phyloP scores from a whole-genome alignment of 2,888 invertebrate genomes.

The Euplexia lucipara region DNA sequence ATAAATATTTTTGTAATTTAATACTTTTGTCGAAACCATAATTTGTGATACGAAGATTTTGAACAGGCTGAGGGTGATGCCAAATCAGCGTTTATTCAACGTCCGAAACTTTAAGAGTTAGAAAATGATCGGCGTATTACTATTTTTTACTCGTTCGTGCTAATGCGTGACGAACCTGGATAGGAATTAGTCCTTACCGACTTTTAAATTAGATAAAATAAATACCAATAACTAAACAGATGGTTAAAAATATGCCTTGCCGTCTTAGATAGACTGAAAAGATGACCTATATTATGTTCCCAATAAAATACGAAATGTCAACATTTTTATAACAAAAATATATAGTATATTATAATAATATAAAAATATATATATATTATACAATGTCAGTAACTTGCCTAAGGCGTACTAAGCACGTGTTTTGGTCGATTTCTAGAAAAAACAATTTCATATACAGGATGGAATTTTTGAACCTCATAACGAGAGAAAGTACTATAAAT shows the following conservation, averaged over 20 bases:
- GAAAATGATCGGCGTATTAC: not conserved
- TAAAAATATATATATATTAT: constrained; percentile 4
- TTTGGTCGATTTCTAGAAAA: too few relatives aligned
- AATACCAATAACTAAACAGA: not conserved
- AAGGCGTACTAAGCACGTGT: too few relatives aligned
- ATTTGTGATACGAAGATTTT: constrained; percentile 11
- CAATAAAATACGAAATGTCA: constrained; percentile 14
- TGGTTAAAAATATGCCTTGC: constrained; percentile 15
- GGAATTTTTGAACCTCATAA: too few relatives aligned
- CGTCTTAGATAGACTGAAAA: constrained; percentile 50
- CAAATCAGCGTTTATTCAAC: not conserved
- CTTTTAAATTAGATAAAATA: constrained; percentile 3
- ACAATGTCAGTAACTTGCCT: constrained; percentile 19
- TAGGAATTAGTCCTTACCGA: not conserved
- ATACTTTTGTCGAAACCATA: constrained; percentile 17
- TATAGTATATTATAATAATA: too few relatives aligned
- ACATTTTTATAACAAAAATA: constrained; percentile 22
- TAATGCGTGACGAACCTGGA: not conserved
- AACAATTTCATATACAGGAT: too few relatives aligned
- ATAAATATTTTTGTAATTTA: constrained; percentile 33
- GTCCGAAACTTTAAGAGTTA: not conserved
- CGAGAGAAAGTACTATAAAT: too few relatives aligned
- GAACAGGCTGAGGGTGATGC: not conserved
- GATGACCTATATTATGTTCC: constrained; percentile 31
- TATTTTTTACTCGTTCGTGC: not conserved